phyloP scores from a whole-genome alignment of 2,888 invertebrate species.

The Ennomos fuscantarius region DNA sequence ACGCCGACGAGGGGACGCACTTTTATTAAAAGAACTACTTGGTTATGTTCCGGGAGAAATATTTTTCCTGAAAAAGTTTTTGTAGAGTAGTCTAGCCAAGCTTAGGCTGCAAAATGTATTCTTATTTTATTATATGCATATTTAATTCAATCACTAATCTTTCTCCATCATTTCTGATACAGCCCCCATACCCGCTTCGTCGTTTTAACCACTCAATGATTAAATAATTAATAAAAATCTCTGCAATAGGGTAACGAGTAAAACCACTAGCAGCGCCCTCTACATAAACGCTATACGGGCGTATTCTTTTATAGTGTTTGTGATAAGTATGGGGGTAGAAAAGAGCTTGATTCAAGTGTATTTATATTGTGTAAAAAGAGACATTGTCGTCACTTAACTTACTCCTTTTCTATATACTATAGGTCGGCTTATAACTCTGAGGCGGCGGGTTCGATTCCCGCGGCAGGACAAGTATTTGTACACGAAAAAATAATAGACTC shows the following conservation, averaged over 20 bases:
- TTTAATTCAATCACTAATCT: constrained; percentile 25
- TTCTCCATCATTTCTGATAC: constrained; percentile 7
- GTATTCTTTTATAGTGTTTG: constrained; percentile 38
- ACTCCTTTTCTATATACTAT: no score
- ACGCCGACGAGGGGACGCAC: constrained; percentile 26
- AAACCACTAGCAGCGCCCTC: constrained; percentile 41
- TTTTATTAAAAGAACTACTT: background rate
- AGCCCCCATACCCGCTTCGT: constrained; percentile 31
- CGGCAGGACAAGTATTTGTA: no score
- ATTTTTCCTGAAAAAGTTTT: no score
- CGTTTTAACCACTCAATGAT: constrained; percentile 26
- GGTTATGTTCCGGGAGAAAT: no score
- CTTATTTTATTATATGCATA: constrained; percentile 1
- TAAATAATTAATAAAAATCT: constrained; percentile 57
- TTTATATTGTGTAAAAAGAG: no score
- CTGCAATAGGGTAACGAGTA: constrained; percentile 23
- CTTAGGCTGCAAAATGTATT: background rate
- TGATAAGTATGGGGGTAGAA: constrained; percentile 42
- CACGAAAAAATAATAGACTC: no score
- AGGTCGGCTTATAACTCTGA: no score
- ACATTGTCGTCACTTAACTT: no score
- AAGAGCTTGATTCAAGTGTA: constrained; percentile 7
- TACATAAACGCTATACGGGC: constrained; percentile 44
- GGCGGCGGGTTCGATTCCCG: no score
- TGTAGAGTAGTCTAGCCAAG: no score